Evolutionary conservation across 2,888 invertebrate genomes (phyloP).

Genomic region (Machimus rusticus): DNA sequence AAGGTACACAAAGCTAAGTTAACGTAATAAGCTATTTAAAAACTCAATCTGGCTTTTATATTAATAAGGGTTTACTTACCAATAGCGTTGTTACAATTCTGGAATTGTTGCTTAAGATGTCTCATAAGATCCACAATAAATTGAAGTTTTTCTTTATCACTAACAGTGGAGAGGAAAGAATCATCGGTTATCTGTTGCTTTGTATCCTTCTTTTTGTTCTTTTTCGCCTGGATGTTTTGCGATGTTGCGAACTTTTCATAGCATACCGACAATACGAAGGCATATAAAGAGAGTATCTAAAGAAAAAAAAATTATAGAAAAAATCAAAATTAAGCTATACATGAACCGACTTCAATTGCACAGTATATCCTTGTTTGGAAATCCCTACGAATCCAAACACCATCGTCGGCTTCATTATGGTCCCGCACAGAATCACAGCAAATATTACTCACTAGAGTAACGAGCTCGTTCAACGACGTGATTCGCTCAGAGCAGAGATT

Average conservation of each 20-base stretch:
- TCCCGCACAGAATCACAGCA: constrained; percentile 58
- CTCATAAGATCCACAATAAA: constrained; percentile 59
- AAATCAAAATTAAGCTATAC: neutral
- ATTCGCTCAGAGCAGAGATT: constrained; percentile 54
- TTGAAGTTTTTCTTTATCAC: constrained; percentile 59
- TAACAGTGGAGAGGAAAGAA: neutral
- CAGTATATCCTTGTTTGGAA: constrained; percentile 68
- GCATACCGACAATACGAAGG: constrained; percentile 59
- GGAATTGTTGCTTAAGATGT: constrained; percentile 58
- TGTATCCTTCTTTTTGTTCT: constrained; percentile 51
- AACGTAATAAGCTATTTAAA: no score
- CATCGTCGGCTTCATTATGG: constrained; percentile 61
- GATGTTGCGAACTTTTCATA: constrained; percentile 55
- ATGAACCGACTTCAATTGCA: constrained; percentile 68
- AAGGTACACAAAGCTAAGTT: neutral
- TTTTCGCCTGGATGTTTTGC: constrained; percentile 54
- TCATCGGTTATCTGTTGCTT: constrained; percentile 49
- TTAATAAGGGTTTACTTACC: constrained; percentile 52
- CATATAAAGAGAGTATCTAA: constrained; percentile 61
- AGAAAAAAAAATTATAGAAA: neutral
- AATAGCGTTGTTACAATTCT: constrained; percentile 57
- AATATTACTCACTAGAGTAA: constrained; percentile 54
- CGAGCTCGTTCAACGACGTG: constrained; percentile 55
- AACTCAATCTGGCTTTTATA: neutral
- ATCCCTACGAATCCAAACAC: constrained; percentile 64